Conservation (phyloP, 2,113 vertebrate species). For the Sisor rabdophorus region DNA sequence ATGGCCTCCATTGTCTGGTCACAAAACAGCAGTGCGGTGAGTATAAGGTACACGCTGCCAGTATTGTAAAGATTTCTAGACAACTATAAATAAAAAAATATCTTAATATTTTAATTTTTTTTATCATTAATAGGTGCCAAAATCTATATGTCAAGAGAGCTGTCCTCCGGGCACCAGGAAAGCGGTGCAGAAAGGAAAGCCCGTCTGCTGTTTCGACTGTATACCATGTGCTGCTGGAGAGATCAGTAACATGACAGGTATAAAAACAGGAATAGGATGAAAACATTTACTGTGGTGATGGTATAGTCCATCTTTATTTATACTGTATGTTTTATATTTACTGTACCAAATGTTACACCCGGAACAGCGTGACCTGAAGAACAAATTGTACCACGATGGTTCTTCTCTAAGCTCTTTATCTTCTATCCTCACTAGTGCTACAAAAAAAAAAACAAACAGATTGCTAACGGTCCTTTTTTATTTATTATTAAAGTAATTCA, state of each 20-base stretch:
- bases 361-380: too few relatives aligned
- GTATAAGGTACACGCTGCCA: background rate
- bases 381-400: too few relatives aligned
- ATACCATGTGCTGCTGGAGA: slow-evolving; percentile 66
- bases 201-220: slow-evolving; percentile 69
- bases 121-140: slow-evolving; percentile 54
- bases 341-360: too few relatives aligned
- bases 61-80: too few relatives aligned
- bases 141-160: slow-evolving; percentile 64
- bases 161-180: slow-evolving; percentile 65
- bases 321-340: background rate
- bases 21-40: slow-evolving; percentile 11
- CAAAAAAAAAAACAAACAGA: too few relatives aligned
- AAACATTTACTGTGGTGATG: too few relatives aligned
- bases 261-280: background rate
- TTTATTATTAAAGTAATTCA: too few relatives aligned
- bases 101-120: background rate
- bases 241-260: slow-evolving; percentile 63
- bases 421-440: too few relatives aligned
- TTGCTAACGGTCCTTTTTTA: too few relatives aligned
- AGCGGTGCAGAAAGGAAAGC: slow-evolving; percentile 66
- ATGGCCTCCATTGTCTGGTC: slow-evolving; percentile 58
- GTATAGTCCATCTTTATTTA: too few relatives aligned
- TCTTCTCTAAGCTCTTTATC: too few relatives aligned
- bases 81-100: too few relatives aligned